Evolutionary conservation across 2,797 vertebrate genomes (phyloP), one percentile per base, ranked within the genome.

Genomic region (Pagetopsis macropterus): DNA sequence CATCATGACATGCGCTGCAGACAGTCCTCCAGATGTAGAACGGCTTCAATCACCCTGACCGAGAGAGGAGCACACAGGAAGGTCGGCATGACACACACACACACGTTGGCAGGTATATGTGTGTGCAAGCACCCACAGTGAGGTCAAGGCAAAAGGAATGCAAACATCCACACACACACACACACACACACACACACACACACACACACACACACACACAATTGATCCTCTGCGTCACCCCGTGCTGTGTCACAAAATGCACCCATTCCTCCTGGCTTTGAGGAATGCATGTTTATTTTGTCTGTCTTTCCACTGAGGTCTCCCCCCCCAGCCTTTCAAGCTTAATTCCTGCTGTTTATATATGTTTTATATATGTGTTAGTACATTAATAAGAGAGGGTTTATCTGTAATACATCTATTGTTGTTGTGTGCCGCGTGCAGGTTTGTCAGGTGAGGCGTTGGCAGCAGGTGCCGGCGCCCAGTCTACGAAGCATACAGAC

Each of bases 191-290:
- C 60, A 37, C 37, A 45, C 37, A 23, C 45, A 40, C 15, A 46
- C 56, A 37, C 64, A 45, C 67, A 56, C 48, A 50, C 14, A 65
- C 71, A 64, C 68, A 37, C 56, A 23, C 33, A 37, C 33, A 37
- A 13, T 51, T 58, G 54, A 55, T 52, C 45, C 14, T 58, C 21
- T 0, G 33, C 58, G 56, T 75, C 49, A 15, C 40, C 57, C 33
- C 86, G 4, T 62, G 58, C 85, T 84, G 87, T 74, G 78, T 19
- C 51, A 72, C 79, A 77, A 84, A 33, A 54, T 77, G 87, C 61
- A 74, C 40, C 41, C 82, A 80, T 81, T 88, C 82, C 33, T 37
- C 33, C 70, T 80, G 51, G 13, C 27, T 70, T 72, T 66, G 33
- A 74, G 52, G 37, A 72, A 70, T 77, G 55, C 13, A 45, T 72